Base-by-base conservation (phyloP, 53 echinoderm and acorn worm genomes). In the Henricia sp. region DNA sequence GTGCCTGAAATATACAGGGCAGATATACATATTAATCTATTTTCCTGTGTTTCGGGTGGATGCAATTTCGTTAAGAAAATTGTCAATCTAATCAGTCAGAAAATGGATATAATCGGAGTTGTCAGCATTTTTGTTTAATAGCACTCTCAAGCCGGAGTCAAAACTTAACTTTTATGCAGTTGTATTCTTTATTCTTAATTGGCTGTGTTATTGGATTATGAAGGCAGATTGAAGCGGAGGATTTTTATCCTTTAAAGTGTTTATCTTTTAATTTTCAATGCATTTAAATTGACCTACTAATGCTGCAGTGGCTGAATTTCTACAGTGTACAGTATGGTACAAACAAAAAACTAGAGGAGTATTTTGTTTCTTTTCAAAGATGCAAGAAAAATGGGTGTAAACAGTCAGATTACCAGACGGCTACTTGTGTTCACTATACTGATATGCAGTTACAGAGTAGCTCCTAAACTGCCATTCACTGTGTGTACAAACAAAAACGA, bases 1-100 rank as follows among this genome's bases (percentile, higher is more conserved):
- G 80, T 80, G 80, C 80, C 80, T 80, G 80, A 80, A 64, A 50
- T 80, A 46, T 19, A 48, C 42, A 63, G 73, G 80, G 80, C 80
- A 50, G 62, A 64, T 63, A 52, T 41, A 62, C 6, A 58, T 1
- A 64, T 30, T 17, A 14, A 71, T 30, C 28, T 50, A 42, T 71
- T 30, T 46, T 70, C 50, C 71, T 70, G 59, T 42, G 60, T 24
- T 59, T 60, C 40, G 42, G 41, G 60, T 60, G 77, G 60, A 77
- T 59, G 77, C 77, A 74, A 55, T 74, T 34, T 33, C 34, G 30
- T 1, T 36, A 63, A 64, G 64, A 80, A 80, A 80, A 64, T 80
- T 63, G 63, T 64, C 64, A 64, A 80, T 48, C 33, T 80, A 46
- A 6, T 34, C 42, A 63, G 73, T 63, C 63, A 63, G 37, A 44